phyloP scores from a whole-genome alignment of 2,113 vertebrate species.

The Eleginops maclovinus region DNA sequence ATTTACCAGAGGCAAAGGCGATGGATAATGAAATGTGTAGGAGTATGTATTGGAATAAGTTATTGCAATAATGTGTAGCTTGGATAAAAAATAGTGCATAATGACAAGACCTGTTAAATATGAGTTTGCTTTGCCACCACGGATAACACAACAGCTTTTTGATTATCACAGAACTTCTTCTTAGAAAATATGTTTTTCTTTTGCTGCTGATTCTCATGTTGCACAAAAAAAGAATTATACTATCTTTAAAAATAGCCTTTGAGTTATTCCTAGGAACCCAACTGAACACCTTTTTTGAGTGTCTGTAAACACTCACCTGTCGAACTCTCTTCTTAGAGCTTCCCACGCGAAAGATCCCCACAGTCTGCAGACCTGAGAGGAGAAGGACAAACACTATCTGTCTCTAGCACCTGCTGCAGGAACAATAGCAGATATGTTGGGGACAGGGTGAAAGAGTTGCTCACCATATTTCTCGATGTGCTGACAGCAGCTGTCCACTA shows the following conservation, averaged over 20 bases:
- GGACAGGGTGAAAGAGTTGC: constrained; percentile 6
- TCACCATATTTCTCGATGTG: constrained; percentile 98
- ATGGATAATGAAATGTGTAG: constrained; percentile 5
- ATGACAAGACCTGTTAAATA: no score
- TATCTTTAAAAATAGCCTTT: no score
- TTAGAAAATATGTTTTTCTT: no score
- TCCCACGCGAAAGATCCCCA: constrained; percentile 98
- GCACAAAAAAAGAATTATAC: no score
- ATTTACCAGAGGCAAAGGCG: constrained; percentile 10
- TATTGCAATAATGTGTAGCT: background rate
- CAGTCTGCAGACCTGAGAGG: constrained; percentile 92
- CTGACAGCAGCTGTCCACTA: constrained; percentile 98
- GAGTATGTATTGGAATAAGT: constrained; percentile 10
- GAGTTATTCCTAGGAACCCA: background rate
- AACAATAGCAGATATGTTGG: background rate
- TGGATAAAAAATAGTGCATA: no score
- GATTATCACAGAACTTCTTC: no score
- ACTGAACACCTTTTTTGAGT: no score
- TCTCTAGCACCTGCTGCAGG: background rate
- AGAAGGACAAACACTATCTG: background rate
- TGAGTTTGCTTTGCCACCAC: no score
- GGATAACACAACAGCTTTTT: no score
- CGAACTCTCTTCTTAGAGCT: constrained; percentile 99
- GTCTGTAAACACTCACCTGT: constrained; percentile 84
- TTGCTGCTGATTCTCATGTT: no score